Evolutionary conservation across 2,113 vertebrate genomes (phyloP).

Genomic region (Cyphomyrus plagiostoma): DNA sequence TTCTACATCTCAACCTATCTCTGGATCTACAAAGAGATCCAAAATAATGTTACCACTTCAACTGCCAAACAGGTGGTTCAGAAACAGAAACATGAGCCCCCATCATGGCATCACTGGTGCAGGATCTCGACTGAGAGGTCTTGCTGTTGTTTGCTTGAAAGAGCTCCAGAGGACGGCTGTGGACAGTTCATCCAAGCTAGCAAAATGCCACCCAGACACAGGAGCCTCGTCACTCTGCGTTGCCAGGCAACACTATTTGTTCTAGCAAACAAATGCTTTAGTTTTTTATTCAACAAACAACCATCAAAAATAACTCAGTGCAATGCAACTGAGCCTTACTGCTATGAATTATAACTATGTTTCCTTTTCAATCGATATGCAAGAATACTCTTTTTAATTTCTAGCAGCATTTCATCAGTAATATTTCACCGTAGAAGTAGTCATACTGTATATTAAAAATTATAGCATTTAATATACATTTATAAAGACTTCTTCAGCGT

Average conservation of each 20-base stretch:
- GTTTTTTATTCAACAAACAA: not conserved
- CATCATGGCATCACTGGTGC: not conserved
- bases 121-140: not conserved
- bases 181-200: not conserved
- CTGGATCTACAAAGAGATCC: not conserved
- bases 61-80: constrained; percentile 26
- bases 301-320: not conserved
- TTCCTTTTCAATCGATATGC: not conserved
- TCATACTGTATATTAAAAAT: not conserved
- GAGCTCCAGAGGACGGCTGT: not conserved
- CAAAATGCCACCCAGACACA: constrained; percentile 23
- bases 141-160: constrained; percentile 20
- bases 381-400: not conserved
- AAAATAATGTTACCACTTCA: not conserved
- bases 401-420: not conserved
- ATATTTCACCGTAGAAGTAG: not conserved
- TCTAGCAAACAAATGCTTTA: constrained; percentile 10
- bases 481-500: not conserved
- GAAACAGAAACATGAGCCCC: constrained; percentile 18
- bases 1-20: not conserved
- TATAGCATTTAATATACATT: not conserved
- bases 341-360: not conserved
- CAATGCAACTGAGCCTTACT: not conserved
- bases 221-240: constrained; percentile 11
- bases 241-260: constrained; percentile 18